phyloP scores from a whole-genome alignment of 2,797 vertebrate species.

The Lateolabrax maculatus region DNA sequence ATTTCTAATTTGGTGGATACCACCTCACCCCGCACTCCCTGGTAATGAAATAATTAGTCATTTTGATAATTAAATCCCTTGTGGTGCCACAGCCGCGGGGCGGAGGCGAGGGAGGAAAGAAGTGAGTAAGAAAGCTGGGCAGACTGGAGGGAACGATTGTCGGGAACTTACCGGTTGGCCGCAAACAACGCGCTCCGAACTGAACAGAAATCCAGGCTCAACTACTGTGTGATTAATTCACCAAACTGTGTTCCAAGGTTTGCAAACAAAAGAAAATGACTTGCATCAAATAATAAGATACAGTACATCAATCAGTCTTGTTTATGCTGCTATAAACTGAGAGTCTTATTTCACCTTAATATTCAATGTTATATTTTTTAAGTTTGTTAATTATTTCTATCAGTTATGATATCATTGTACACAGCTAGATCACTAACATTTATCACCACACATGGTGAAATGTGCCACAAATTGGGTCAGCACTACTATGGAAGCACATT shows the following conservation, averaged over 20 bases:
- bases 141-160: conserved; percentile 10
- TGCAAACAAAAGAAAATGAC: neutral
- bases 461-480: neutral
- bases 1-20: conserved; percentile 97
- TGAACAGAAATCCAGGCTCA: neutral
- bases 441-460: neutral
- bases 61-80: conserved; percentile 98
- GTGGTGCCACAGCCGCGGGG: conserved; percentile 83
- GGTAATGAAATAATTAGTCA: conserved; percentile 99
- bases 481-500: neutral
- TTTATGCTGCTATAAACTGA: neutral
- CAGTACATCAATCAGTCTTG: neutral
- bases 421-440: neutral
- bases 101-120: conserved; percentile 17
- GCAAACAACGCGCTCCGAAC: neutral
- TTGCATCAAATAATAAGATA: neutral
- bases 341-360: neutral
- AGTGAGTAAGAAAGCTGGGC: neutral
- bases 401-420: neutral
- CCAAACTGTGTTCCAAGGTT: neutral
- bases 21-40: conserved; percentile 92
- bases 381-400: neutral
- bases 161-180: neutral
- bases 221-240: neutral
- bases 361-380: neutral